Conservation (phyloP, 2,113 vertebrate genomes). For the Eudorcas thomsonii region DNA sequence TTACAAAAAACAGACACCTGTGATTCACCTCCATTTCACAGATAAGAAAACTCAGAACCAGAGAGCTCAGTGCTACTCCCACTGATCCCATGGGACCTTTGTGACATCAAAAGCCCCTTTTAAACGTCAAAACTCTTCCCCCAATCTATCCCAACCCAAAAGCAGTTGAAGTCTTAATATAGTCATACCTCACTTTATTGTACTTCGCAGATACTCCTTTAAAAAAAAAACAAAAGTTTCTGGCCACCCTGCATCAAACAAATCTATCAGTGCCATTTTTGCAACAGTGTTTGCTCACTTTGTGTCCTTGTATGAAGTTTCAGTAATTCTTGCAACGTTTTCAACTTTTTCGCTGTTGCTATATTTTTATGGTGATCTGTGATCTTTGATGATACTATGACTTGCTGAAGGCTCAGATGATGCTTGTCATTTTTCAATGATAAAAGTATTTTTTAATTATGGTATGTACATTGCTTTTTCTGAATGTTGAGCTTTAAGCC, state of each 20-base stretch:
- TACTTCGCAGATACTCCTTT: neutral
- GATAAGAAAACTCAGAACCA: slow-evolving; percentile 22
- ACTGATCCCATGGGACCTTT: neutral
- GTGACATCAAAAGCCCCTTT: neutral
- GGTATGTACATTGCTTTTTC: neutral
- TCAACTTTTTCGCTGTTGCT: neutral
- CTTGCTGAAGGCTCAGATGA: neutral
- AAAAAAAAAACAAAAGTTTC: neutral
- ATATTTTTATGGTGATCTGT: neutral
- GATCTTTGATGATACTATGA: neutral
- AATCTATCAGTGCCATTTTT: neutral
- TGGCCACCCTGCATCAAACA: neutral
- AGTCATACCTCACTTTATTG: neutral
- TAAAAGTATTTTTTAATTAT: neutral
- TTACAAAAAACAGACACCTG: neutral
- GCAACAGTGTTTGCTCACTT: neutral
- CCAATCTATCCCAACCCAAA: neutral
- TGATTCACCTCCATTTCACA: neutral
- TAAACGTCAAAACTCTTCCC: slow-evolving; percentile 3
- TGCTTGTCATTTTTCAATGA: neutral
- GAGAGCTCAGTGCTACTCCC: neutral
- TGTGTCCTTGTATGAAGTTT: neutral
- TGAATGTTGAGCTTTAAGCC: too few relatives aligned
- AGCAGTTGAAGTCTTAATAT: neutral
- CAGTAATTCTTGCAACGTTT: neutral